Evolutionary conservation across 2,888 invertebrate species (phyloP), one percentile per base, ranked within the genome.

Genomic region (Metalampra italica): DNA sequence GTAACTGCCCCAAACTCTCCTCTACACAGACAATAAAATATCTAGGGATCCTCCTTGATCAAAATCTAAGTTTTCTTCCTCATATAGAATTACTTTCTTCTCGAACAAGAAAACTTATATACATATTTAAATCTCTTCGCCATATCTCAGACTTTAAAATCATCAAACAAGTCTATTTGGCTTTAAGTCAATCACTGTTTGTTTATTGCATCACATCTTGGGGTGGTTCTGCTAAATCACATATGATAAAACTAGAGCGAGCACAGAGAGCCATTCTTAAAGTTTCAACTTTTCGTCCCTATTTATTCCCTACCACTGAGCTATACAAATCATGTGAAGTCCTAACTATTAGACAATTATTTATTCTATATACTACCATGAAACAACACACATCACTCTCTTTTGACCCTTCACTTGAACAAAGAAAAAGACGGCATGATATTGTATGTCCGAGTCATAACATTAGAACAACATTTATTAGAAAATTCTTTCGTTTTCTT

Each of bases 121-220:
- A 40, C 13, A 51, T 54, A 32, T 53, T 54, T 29, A 53, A 53
- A 49, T 13, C 44, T 11, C 38, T 53, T 37, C 51, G 55, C 29
- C 42, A 49, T 36, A 36, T 43, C 12, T 50, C 55, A 11, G 40
- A 55, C 15, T 29, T 30, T 9, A 14, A 41, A 14, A 44, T 53
- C 3, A 32, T 55, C 41, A 55, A 54, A 53, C 43, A 42, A 29
- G 49, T 53, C 3, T 59, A 59, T 29, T 46, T 45, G 14, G 54
- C 57, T 0, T 22, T 59, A 9, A 50, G 54, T 32, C 53, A 56
- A 32, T 57, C 57, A 2, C 22, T 57, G 9, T 22, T 60, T 7
- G 47, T 42, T 9, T 51, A 51, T n/a, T 46, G 46, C 7, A 46
- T 46, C 9, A 40, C 43, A 0, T 29, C 42, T 3, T 51, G 45